Conservation (phyloP, 2,113 vertebrate species). For the Pedetes capensis region DNA sequence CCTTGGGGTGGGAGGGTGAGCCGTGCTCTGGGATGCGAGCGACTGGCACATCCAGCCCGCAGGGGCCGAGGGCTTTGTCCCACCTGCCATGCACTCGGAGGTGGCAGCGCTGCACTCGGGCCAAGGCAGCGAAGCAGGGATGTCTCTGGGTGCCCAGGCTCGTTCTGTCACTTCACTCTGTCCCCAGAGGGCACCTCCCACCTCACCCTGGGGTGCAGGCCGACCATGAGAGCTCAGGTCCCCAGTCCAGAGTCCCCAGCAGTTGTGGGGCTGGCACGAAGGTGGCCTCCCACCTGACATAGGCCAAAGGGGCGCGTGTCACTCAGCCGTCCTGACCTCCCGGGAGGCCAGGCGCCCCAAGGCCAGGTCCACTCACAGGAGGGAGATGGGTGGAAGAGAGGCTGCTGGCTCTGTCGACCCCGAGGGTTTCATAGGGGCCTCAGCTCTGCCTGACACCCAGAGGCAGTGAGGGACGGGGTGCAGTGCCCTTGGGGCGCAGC, state of each 20-base stretch:
- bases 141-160: not conserved
- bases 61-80: not conserved
- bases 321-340: not conserved
- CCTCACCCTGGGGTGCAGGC: not conserved
- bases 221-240: not conserved
- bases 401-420: not conserved
- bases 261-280: not conserved
- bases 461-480: accelerated
- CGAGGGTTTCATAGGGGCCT: too few species aligned
- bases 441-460: not conserved
- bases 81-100: too few species aligned
- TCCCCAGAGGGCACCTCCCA: not conserved
- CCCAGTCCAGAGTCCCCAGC: not conserved
- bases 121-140: not conserved
- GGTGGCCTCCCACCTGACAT: not conserved
- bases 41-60: not conserved
- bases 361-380: not conserved
- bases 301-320: not conserved
- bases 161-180: not conserved
- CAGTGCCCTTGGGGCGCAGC: not conserved
- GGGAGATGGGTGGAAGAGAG: not conserved
- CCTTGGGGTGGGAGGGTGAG: accelerated
- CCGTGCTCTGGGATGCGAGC: not conserved
- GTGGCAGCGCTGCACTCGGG: not conserved
- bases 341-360: not conserved